Percentiles rank a stretch among this genome's conserved stretches.
These are phyloP conservation scores for Chaenocephalus aceratus DNA, from an alignment of 2,113 vertebrate species.

Conservation along the genomic window DNA sequence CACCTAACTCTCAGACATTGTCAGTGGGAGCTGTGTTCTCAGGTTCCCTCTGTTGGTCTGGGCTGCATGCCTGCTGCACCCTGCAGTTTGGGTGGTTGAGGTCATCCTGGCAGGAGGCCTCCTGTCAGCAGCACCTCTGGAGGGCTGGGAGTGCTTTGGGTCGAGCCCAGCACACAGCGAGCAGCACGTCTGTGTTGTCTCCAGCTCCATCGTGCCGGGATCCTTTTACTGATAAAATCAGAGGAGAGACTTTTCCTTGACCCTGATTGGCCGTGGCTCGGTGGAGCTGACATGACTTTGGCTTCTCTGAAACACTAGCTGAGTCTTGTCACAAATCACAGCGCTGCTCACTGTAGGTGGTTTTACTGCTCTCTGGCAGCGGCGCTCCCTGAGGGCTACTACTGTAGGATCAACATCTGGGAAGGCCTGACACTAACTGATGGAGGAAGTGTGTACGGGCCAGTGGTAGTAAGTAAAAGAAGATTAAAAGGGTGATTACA, in stretches of 20 bases:
- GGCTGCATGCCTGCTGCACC: conserved; percentile 27
- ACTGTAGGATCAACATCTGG: conserved; percentile 53
- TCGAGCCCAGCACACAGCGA: conserved; percentile 6
- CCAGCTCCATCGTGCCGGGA: background rate
- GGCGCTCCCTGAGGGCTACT: conserved; percentile 28
- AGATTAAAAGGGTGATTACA: conserved; percentile 43
- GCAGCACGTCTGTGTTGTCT: conserved; percentile 21
- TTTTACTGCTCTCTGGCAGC: conserved; percentile 34
- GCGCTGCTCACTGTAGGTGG: conserved; percentile 44
- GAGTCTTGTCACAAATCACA: conserved; percentile 54
- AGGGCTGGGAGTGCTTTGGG: conserved; percentile 53
- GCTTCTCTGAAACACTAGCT: conserved; percentile 52
- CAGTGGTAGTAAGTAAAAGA: conserved; percentile 41
- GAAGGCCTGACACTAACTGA: conserved; percentile 25
- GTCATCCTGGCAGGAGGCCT: conserved; percentile 57
- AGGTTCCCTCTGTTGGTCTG: conserved; percentile 41
- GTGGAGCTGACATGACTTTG: conserved; percentile 25
- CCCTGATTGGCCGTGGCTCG: conserved; percentile 21
- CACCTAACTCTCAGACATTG: conserved; percentile 32
- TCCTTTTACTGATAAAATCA: conserved; percentile 53
- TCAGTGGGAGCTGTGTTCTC: conserved; percentile 45
- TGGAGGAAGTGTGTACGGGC: conserved; percentile 35
- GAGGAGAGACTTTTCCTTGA: conserved; percentile 22
- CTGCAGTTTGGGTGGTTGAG: conserved; percentile 62
- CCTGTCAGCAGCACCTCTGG: conserved; percentile 64